These are phyloP conservation scores for Oxyura jamaicensis DNA, from an alignment of 2,113 vertebrate species.

Conservation along the genomic window DNA sequence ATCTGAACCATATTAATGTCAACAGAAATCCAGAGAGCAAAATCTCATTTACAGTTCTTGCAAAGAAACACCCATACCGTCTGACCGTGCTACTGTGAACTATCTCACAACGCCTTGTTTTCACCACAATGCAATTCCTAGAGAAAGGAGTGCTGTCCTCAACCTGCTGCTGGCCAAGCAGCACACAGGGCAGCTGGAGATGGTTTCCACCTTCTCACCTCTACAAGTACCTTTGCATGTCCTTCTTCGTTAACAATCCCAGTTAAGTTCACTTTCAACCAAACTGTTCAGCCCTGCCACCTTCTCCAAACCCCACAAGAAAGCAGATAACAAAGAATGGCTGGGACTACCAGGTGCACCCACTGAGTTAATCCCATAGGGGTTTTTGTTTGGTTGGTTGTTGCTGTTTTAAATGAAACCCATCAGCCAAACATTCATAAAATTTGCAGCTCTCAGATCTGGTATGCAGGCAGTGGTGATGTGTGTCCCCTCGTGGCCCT, in stretches of 20 bases:
- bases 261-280: neutral
- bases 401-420: too few relatives aligned
- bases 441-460: accelerated
- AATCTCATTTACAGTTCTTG: neutral
- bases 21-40: neutral
- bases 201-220: neutral
- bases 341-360: accelerated
- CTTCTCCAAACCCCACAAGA: neutral
- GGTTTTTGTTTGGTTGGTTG: too few relatives aligned
- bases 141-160: neutral
- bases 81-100: neutral
- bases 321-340: too few relatives aligned
- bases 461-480: neutral
- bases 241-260: neutral
- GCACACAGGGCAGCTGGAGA: neutral
- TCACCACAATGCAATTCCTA: too few relatives aligned
- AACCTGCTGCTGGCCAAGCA: neutral
- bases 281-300: neutral
- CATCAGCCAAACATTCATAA: accelerated
- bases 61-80: neutral
- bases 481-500: neutral
- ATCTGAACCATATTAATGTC: accelerated
- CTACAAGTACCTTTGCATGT: too few relatives aligned
- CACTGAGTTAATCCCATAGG: neutral
- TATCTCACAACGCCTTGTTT: too few relatives aligned